Base-by-base conservation (phyloP, 2,888 invertebrate genomes). In the Alloscopus bannaensis region DNA sequence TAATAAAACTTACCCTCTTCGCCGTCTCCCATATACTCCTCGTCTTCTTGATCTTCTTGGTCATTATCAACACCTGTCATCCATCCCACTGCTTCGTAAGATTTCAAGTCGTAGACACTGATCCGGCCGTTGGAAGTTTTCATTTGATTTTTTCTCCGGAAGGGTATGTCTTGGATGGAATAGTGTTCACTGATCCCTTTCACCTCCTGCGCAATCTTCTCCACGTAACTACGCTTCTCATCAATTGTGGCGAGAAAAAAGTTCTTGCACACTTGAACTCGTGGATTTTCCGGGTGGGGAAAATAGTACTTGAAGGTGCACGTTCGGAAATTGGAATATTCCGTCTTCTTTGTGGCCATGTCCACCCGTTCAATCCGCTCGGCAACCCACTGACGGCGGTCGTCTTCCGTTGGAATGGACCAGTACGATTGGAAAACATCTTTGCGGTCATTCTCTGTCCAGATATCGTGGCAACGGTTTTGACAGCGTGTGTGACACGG, bases 301-400 rank as follows among this genome's bases (percentile, higher is more conserved):
- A 83, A 77, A 52, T 83, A 83, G 69, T 83, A 83, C 47, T 83
- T 83, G 59, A 83, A 83, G 11, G 83, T 83, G 60, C 83, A 83
- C 3, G 83, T 83, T 24, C 83, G 60, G 52, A 83, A 83, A 22
- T 83, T 83, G 66, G 83, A 83, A 78, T 81, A 83, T 22, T 80
- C 77, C 8, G 83, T 83, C 47, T 81, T 77, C 60, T 83, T 83
- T 1, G 81, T 83, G 65, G 83, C 83, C 75, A 83, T 83, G 45
- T 83, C 83, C 36, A 81, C 81, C 50, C 81, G 52, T 59, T 83
- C 83, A 28, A 83, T 78, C 24, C 81, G 55, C 13, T 80, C 73
- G 26, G 81, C 81, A 11, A 83, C 81, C 80, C 80, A 83, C 24
- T 77, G 66, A 16, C 81, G 64, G n/a, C 81, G 65, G 18, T 81